A percentile compares a stretch with the other conserved stretches of the same genome.
These are phyloP conservation scores for Hemibagrus guttatus DNA, from an alignment of 2,797 vertebrate genomes.

Conservation along the genomic window DNA sequence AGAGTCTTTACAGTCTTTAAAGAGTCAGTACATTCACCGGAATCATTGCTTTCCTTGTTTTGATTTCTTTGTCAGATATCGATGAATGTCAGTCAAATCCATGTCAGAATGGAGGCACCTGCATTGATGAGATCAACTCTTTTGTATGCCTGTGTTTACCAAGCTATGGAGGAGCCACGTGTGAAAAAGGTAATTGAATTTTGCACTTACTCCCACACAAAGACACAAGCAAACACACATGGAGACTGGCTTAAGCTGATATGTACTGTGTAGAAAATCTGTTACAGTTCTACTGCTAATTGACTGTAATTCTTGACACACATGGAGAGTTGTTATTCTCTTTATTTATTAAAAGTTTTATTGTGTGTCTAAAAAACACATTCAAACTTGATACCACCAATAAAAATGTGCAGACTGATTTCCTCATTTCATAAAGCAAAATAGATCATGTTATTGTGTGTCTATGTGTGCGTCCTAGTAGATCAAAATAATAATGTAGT, in stretches of 20 bases:
- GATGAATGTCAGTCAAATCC: slow-evolving; percentile 94
- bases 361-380: not conserved
- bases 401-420: not conserved
- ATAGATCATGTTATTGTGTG: not conserved
- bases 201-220: not conserved
- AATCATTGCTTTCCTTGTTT: slow-evolving; percentile 15
- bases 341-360: not conserved
- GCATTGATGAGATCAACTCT: slow-evolving; percentile 91
- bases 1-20: not conserved
- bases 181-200: slow-evolving; percentile 85
- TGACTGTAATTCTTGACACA: not conserved
- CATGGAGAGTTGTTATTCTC: not conserved
- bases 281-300: not conserved
- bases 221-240: not conserved
- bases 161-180: slow-evolving; percentile 91
- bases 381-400: not conserved
- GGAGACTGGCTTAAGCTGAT: not conserved
- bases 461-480: not conserved
- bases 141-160: slow-evolving; percentile 94
- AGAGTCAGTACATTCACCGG: not conserved
- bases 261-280: not conserved
- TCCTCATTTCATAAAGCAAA: not conserved
- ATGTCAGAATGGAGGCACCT: slow-evolving; percentile 94
- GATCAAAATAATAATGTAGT: not conserved
- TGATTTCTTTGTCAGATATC: slow-evolving; percentile 78